A percentile compares a stretch with the other conserved stretches of the same genome.
These are phyloP conservation scores for Trachops cirrhosus DNA, from an alignment of 2,797 vertebrate species.

Conservation along the genomic window DNA sequence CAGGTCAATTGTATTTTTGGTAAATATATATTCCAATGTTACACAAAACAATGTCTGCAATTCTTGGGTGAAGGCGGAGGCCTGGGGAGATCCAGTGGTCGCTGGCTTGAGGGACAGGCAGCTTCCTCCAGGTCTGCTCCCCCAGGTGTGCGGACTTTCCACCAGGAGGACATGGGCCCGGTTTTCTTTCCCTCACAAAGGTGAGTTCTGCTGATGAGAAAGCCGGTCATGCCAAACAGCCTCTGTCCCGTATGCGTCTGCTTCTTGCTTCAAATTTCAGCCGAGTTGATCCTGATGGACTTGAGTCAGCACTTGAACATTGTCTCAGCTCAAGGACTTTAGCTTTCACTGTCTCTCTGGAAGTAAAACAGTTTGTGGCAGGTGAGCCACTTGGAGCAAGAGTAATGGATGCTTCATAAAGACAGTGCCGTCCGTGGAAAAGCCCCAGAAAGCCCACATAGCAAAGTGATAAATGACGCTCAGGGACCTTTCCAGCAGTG, in stretches of 20 bases:
- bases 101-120: background rate
- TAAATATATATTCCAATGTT: background rate
- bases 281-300: background rate
- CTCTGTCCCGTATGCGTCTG: background rate
- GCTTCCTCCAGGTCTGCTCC: background rate
- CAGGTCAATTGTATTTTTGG: background rate
- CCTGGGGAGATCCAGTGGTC: fast-evolving
- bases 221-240: fast-evolving
- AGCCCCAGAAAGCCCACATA: background rate
- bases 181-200: background rate
- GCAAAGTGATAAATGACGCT: background rate
- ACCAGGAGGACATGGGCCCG: background rate
- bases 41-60: background rate
- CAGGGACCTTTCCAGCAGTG: background rate
- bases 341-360: background rate
- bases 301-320: background rate
- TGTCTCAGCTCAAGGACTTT: background rate
- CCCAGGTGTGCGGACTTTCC: background rate
- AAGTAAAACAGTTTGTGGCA: background rate
- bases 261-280: background rate
- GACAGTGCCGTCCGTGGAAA: background rate
- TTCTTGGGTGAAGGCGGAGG: background rate
- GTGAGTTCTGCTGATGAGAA: background rate
- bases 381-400: background rate
- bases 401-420: background rate